Conservation (phyloP, 2,113 vertebrate genomes). For the Antigone vipio region DNA sequence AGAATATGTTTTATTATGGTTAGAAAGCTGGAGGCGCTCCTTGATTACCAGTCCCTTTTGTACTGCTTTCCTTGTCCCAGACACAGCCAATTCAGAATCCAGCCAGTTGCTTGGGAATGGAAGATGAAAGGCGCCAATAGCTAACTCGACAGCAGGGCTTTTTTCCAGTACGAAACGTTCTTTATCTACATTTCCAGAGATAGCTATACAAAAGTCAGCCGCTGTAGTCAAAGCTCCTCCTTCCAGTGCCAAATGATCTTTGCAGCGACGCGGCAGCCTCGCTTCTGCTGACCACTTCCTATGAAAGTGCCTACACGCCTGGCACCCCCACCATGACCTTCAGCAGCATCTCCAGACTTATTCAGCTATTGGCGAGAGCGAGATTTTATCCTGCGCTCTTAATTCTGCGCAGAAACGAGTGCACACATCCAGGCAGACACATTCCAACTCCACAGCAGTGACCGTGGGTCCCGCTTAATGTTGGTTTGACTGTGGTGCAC, state of each 20-base stretch:
- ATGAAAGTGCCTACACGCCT: neutral
- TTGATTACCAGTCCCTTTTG: neutral
- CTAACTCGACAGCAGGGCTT: neutral
- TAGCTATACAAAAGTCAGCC: neutral
- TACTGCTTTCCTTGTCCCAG: neutral
- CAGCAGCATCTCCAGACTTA: neutral
- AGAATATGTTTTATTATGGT: neutral
- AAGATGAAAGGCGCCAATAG: neutral
- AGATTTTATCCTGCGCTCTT: neutral
- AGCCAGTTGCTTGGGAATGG: neutral
- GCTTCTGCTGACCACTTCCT: neutral
- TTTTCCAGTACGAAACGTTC: slow-evolving; percentile 12
- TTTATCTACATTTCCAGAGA: slow-evolving; percentile 32
- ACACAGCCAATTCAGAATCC: neutral
- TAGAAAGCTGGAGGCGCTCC: neutral
- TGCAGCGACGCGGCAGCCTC: neutral
- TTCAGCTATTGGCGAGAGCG: neutral
- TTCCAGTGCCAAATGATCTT: neutral
- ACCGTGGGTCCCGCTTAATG: too few relatives aligned
- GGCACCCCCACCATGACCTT: neutral
- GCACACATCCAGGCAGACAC: neutral
- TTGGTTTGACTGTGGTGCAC: neutral
- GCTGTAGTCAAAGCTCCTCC: neutral
- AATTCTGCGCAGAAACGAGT: accelerated
- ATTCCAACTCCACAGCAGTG: accelerated